Conservation (phyloP, 1,140 invertebrate genomes). For the Gonioctena quinquepunctata region DNA sequence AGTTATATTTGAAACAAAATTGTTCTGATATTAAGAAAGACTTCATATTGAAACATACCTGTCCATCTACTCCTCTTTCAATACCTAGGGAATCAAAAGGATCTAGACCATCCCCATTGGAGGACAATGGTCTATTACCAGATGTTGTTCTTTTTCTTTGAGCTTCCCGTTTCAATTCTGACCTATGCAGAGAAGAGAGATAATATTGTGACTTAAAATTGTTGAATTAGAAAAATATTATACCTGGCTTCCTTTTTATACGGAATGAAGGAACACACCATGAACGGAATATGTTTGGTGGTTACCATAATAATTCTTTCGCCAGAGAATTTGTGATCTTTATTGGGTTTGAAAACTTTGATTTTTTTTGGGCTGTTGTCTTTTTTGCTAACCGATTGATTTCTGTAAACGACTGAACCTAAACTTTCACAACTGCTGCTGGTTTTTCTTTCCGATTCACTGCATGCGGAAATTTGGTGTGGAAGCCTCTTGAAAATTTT, state of each 20-base stretch:
- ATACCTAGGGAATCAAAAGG: conserved; percentile 83
- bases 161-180: conserved; percentile 74
- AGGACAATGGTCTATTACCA: conserved; percentile 78
- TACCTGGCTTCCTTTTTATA: conserved; percentile 76
- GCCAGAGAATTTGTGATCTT: conserved; percentile 70
- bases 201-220: background rate
- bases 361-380: conserved; percentile 59
- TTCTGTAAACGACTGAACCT: conserved; percentile 48
- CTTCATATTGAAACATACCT: no score
- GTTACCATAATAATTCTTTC: conserved; percentile 78
- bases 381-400: conserved; percentile 55
- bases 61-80: conserved; percentile 81
- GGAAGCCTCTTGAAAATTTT: conserved; percentile 57
- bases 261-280: conserved; percentile 82
- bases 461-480: conserved; percentile 57
- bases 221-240: conserved; percentile 23
- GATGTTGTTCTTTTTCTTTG: conserved; percentile 80
- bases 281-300: conserved; percentile 72
- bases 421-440: conserved; percentile 75
- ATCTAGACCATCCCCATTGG: conserved; percentile 82
- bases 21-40: no score
- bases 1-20: no score
- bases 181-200: conserved; percentile 57
- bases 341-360: conserved; percentile 61
- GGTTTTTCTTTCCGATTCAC: conserved; percentile 46